Evolutionary conservation across 2,113 vertebrate genomes (phyloP).

Genomic region (Scomber colias): DNA sequence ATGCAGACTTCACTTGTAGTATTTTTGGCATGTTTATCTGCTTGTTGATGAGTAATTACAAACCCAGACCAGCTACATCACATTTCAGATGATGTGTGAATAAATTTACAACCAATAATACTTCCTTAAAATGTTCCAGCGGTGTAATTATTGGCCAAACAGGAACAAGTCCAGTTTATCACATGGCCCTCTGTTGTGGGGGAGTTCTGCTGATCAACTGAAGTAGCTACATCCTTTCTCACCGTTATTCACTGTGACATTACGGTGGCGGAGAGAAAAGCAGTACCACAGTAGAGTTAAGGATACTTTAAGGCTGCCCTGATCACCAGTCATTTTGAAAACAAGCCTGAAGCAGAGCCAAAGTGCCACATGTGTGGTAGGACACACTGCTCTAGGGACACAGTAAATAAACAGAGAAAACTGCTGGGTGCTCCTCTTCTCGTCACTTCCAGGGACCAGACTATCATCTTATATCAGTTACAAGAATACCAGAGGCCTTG

Average conservation of each 20-base stretch:
- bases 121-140: constrained; percentile 10
- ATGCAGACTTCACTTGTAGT: neutral
- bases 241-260: constrained; percentile 28
- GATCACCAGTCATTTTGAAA: constrained; percentile 21
- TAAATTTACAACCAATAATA: neutral
- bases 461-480: constrained; percentile 42
- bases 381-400: constrained; percentile 14
- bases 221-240: constrained; percentile 36
- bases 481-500: constrained; percentile 15
- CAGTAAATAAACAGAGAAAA: constrained; percentile 47
- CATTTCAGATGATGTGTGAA: neutral
- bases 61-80: constrained; percentile 7
- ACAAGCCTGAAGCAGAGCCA: constrained; percentile 27
- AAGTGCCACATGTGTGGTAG: constrained; percentile 3
- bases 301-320: neutral
- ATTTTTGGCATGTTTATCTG: neutral
- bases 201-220: constrained; percentile 33
- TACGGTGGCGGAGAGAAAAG: constrained; percentile 1
- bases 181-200: neutral
- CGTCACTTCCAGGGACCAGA: constrained; percentile 26
- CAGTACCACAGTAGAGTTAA: neutral
- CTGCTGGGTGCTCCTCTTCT: constrained; percentile 20
- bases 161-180: constrained; percentile 5
- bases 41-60: neutral
- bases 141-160: constrained; percentile 25